Evolutionary conservation across 2,113 vertebrate genomes (phyloP).

Genomic region (Macrotus californicus): DNA sequence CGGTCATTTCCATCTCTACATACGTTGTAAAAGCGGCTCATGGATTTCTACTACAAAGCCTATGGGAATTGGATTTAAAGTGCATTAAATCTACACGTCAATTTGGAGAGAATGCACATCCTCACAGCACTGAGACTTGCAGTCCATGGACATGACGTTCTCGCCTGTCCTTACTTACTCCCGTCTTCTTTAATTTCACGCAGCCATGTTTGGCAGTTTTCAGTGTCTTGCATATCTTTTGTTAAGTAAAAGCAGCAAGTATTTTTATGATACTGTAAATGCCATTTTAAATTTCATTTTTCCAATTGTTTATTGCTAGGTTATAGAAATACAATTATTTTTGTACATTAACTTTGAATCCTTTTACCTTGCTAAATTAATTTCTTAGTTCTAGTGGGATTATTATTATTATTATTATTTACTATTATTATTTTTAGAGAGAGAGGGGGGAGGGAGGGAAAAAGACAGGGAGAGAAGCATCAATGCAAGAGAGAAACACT

Average conservation of each 20-base stretch:
- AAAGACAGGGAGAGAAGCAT: too few relatives aligned
- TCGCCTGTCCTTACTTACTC: not conserved
- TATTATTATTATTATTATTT: not conserved
- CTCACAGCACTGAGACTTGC: not conserved
- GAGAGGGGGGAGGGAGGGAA: too few relatives aligned
- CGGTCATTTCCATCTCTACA: not conserved
- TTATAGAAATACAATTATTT: not conserved
- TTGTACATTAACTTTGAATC: not conserved
- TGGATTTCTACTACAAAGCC: not conserved
- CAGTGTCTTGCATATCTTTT: not conserved
- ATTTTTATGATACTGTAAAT: not conserved
- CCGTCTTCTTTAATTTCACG: not conserved
- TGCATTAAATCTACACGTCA: not conserved
- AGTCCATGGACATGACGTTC: not conserved
- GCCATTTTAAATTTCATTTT: slow-evolving; percentile 13
- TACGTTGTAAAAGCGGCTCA: not conserved
- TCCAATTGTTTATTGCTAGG: not conserved
- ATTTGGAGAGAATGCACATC: not conserved
- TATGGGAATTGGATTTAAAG: not conserved
- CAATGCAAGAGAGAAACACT: too few relatives aligned
- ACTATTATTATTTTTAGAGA: too few relatives aligned
- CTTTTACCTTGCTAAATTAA: not conserved
- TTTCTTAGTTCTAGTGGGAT: not conserved
- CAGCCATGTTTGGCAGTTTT: not conserved
- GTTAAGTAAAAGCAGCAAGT: not conserved